phyloP scores from a whole-genome alignment of 35 echinoderm and acorn worm genomes.

The Hemicentrotus pulcherrimus region DNA sequence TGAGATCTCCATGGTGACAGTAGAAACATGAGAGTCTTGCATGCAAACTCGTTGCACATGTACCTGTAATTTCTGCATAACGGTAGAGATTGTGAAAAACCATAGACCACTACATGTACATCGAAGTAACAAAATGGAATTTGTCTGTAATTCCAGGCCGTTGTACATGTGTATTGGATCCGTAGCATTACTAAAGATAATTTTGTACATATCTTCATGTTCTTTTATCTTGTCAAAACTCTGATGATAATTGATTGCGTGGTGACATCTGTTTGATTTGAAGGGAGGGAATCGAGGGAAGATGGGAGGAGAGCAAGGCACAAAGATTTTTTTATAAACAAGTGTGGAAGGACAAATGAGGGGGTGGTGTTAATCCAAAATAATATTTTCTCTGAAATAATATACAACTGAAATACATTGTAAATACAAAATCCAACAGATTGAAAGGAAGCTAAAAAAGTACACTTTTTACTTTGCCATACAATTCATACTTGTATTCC shows the following conservation, averaged over 20 bases:
- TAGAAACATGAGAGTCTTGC: not conserved
- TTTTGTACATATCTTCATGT: not conserved
- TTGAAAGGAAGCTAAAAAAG: constrained; percentile 30
- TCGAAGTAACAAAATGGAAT: too few relatives aligned
- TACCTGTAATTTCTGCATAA: not conserved
- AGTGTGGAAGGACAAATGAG: not conserved
- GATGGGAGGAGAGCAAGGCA: not conserved
- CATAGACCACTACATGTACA: too few relatives aligned
- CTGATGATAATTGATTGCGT: not conserved
- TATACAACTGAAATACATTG: not conserved
- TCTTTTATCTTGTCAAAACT: not conserved
- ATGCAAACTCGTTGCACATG: not conserved
- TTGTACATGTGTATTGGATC: too few relatives aligned
- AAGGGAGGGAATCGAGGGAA: not conserved
- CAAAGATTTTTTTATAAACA: not conserved
- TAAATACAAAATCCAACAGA: not conserved
- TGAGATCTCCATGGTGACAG: not conserved
- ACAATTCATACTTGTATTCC: not conserved
- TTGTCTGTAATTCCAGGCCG: too few relatives aligned
- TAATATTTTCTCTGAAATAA: not conserved
- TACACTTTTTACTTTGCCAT: not conserved
- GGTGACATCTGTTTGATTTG: not conserved
- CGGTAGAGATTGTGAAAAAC: not conserved
- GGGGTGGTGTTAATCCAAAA: not conserved
- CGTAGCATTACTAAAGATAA: not conserved